These are phyloP conservation scores for Drosophila peninsularis DNA, from an alignment of 2,888 invertebrate species.

Conservation along the genomic window DNA sequence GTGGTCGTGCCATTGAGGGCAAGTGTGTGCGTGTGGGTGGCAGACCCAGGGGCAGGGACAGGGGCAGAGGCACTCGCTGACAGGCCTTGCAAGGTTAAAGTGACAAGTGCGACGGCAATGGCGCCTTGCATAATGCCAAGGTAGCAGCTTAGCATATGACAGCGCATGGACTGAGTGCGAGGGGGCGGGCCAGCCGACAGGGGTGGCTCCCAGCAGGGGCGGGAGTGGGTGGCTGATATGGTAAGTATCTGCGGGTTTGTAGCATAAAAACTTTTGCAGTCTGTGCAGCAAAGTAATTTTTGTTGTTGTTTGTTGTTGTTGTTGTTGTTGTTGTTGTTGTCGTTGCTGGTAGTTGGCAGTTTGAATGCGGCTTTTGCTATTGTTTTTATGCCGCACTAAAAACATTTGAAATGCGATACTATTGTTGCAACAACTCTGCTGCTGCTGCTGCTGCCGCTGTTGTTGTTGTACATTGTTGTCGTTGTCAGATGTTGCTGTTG, in stretches of 20 bases:
- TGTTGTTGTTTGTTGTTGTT: conserved; percentile 44
- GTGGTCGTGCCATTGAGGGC: conserved; percentile 1
- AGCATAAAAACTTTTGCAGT: conserved; percentile 74
- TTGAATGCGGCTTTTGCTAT: conserved; percentile 76
- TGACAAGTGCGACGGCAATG: conserved; percentile 77
- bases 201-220: conserved; percentile 27
- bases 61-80: conserved; percentile 46
- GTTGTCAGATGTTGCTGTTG: conserved; percentile 30
- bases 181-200: conserved; percentile 4
- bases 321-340: conserved; percentile 25
- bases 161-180: background rate
- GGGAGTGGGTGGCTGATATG: conserved; percentile 10
- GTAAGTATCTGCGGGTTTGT: conserved; percentile 50
- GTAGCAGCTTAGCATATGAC: conserved; percentile 50
- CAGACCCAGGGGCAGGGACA: background rate
- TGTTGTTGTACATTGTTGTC: conserved; percentile 26
- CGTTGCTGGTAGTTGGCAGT: conserved; percentile 65
- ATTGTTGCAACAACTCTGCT: conserved; percentile 67
- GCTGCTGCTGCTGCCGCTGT: conserved; percentile 4
- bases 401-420: conserved; percentile 77
- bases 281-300: conserved; percentile 53
- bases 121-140: conserved; percentile 75
- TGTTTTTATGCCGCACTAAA: conserved; percentile 78
- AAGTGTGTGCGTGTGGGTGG: conserved; percentile 5
- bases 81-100: conserved; percentile 81